Conservation (phyloP, 2,113 vertebrate species). For the Upupa epops region DNA sequence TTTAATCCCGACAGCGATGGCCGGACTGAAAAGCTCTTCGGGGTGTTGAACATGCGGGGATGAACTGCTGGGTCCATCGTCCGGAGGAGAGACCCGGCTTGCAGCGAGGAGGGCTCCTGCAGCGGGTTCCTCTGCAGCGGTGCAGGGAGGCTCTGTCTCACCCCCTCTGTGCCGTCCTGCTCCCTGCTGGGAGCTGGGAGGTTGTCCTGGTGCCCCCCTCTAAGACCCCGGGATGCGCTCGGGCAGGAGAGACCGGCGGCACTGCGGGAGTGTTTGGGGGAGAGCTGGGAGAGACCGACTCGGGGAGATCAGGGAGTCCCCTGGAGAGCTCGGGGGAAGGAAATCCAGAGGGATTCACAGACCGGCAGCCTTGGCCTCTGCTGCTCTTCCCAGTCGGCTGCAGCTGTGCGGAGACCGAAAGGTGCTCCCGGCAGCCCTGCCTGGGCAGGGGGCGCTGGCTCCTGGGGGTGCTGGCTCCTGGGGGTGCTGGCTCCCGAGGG, state of each 20-base stretch:
- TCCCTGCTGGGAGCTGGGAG: too few relatives aligned
- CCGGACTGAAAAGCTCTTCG: not conserved
- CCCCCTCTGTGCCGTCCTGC: too few relatives aligned
- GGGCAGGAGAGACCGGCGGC: not conserved
- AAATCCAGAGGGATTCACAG: not conserved
- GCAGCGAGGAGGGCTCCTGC: not conserved
- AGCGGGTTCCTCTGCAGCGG: too few relatives aligned
- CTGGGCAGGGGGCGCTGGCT: too few relatives aligned
- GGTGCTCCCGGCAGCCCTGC: too few relatives aligned
- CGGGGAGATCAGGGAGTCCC: not conserved
- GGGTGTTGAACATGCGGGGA: not conserved
- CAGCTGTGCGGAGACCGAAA: not conserved
- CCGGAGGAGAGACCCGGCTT: not conserved
- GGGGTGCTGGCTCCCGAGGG: too few relatives aligned
- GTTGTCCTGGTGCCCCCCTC: too few relatives aligned
- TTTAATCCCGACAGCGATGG: constrained; percentile 14
- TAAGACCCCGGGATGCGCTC: not conserved
- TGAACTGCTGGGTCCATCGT: not conserved
- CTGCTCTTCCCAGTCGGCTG: not conserved
- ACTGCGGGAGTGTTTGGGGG: not conserved
- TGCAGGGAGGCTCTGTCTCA: too few relatives aligned
- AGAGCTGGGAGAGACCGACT: constrained; percentile 8
- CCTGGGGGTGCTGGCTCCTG: too few relatives aligned
- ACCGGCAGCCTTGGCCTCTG: not conserved
- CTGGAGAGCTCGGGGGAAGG: not conserved